Percentiles rank a stretch among this genome's conserved stretches.
Conservation (phyloP, 2,888 invertebrate species). For the Brachylomia viminalis region DNA sequence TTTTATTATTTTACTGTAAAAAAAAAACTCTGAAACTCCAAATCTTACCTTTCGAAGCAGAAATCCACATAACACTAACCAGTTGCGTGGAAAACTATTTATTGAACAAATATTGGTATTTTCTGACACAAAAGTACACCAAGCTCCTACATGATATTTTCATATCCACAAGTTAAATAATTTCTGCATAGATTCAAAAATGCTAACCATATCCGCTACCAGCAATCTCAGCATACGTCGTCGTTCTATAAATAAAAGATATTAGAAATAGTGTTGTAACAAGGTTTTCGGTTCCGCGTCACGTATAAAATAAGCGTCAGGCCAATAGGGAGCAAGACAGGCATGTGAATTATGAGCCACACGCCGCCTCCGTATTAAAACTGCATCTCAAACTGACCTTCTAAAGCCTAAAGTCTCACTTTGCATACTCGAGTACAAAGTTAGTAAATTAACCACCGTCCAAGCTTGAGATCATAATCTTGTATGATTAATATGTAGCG, state of each 20-base stretch:
- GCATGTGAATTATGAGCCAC: constrained; percentile 82
- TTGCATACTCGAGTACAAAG: constrained; percentile 61
- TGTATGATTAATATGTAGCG: constrained; percentile 58
- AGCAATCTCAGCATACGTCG: constrained; percentile 53
- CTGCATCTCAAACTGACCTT: constrained; percentile 76
- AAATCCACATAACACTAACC: not conserved
- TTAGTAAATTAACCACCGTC: constrained; percentile 60
- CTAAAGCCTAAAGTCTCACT: constrained; percentile 53
- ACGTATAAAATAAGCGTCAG: constrained; percentile 87
- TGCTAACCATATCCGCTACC: constrained; percentile 8
- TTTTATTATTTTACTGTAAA: not conserved
- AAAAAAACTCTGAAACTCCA: not conserved
- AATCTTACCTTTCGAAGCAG: not conserved
- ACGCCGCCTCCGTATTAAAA: constrained; percentile 81
- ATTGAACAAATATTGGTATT: constrained; percentile 4
- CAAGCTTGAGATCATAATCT: constrained; percentile 57
- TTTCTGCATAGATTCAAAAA: constrained; percentile 34
- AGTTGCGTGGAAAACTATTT: not conserved
- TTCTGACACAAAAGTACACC: not conserved
- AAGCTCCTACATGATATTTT: constrained; percentile 4
- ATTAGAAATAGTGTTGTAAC: constrained; percentile 77
- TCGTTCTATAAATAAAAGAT: constrained; percentile 73
- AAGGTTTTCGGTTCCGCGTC: constrained; percentile 79
- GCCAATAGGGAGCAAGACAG: constrained; percentile 82
- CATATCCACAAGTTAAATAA: constrained; percentile 15